Conservation (phyloP, 2,113 vertebrate species). For the Gallinago media region DNA sequence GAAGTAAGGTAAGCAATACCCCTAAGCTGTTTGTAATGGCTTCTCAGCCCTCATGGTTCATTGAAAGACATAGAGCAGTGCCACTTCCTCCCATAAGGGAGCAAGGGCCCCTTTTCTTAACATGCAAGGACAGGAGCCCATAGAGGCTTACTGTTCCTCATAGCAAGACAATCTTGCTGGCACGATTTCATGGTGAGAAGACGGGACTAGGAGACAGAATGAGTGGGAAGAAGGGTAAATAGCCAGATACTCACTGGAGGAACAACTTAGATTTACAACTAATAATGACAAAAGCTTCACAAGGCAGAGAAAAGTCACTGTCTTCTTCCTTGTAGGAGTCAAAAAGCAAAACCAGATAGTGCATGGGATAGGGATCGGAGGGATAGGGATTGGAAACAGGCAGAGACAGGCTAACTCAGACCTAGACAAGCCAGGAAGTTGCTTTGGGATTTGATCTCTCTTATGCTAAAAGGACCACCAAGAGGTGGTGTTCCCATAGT, state of each 20-base stretch:
- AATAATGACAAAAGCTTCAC: background rate
- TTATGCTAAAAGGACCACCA: background rate
- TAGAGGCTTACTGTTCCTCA: background rate
- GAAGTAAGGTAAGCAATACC: background rate
- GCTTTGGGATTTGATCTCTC: background rate
- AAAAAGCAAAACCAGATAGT: background rate
- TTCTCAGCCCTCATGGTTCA: background rate
- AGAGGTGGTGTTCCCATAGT: background rate
- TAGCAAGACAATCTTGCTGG: background rate
- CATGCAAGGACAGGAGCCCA: background rate
- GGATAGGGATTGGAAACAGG: background rate
- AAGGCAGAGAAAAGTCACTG: background rate
- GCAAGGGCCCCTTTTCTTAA: background rate
- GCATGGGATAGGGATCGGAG: background rate
- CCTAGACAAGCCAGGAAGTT: background rate
- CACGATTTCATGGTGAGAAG: background rate
- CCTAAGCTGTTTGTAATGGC: background rate
- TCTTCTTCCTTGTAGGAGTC: background rate
- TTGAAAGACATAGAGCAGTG: background rate
- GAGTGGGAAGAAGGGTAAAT: background rate
- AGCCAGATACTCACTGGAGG: background rate
- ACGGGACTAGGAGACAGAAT: background rate
- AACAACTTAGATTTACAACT: background rate
- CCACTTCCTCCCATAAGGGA: background rate
- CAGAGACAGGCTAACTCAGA: background rate